Evolutionary conservation across 2,113 vertebrate genomes (phyloP).

Genomic region (Zosterops borbonicus): DNA sequence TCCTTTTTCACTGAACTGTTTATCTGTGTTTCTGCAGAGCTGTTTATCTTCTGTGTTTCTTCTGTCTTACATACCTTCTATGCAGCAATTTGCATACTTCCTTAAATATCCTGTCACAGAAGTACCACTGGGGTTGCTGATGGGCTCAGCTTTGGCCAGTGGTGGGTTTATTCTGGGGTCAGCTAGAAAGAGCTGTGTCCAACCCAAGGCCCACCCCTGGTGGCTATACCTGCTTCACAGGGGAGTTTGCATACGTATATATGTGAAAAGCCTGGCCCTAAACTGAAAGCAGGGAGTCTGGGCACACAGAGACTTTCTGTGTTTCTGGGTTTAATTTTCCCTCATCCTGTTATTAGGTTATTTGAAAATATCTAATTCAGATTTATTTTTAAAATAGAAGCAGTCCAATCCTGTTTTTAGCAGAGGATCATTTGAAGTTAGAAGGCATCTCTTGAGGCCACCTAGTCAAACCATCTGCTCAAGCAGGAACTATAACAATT

Average conservation of each 20-base stretch:
- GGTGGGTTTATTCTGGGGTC: neutral
- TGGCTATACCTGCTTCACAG: neutral
- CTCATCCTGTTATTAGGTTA: neutral
- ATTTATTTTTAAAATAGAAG: neutral
- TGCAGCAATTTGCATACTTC: neutral
- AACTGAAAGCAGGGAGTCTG: neutral
- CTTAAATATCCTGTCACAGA: neutral
- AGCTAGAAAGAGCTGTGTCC: neutral
- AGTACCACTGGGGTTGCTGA: neutral
- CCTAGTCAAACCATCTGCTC: neutral
- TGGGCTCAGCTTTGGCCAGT: neutral
- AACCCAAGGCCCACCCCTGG: rapidly evolving
- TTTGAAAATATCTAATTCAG: neutral
- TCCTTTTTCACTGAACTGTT: neutral
- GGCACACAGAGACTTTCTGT: neutral
- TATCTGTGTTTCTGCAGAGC: neutral
- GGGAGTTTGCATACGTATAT: rapidly evolving
- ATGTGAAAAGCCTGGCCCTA: neutral
- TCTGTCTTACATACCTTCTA: neutral
- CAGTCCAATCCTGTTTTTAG: neutral
- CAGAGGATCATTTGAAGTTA: neutral
- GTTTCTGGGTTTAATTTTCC: neutral
- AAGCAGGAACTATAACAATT: neutral
- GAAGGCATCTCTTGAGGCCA: neutral
- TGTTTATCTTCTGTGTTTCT: neutral